These are phyloP conservation scores for Drosophila siamana DNA, from an alignment of 2,888 invertebrate genomes.

Conservation along the genomic window DNA sequence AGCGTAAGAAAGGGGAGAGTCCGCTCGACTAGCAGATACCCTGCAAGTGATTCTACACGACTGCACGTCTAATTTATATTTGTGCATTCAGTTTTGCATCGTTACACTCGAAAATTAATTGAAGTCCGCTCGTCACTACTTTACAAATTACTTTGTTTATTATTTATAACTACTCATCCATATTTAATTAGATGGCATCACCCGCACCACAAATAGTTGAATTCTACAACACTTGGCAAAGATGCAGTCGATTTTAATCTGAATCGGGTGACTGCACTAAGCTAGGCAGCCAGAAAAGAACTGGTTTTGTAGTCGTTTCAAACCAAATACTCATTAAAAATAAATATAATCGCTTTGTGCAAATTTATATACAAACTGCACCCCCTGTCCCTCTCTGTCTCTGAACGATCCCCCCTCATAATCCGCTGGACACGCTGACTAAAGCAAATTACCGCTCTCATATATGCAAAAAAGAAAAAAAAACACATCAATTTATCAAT, in stretches of 20 bases:
- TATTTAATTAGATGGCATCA: neutral
- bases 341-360: neutral
- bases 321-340: neutral
- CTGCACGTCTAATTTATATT: neutral
- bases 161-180: neutral
- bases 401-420: neutral
- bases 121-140: neutral
- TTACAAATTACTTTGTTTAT: neutral
- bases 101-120: neutral
- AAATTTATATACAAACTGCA: neutral
- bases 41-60: too few species aligned
- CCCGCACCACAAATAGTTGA: neutral
- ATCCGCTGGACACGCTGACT: neutral
- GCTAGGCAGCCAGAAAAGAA: constrained; percentile 1
- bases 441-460: neutral
- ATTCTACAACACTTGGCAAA: neutral
- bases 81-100: neutral
- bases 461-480: neutral
- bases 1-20: neutral
- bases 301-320: neutral
- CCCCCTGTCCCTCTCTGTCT: neutral
- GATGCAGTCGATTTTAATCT: neutral
- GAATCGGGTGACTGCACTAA: constrained; percentile 1
- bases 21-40: neutral
- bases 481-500: neutral